Conservation (phyloP, 2,797 vertebrate genomes). For the Sebastes dallii region DNA sequence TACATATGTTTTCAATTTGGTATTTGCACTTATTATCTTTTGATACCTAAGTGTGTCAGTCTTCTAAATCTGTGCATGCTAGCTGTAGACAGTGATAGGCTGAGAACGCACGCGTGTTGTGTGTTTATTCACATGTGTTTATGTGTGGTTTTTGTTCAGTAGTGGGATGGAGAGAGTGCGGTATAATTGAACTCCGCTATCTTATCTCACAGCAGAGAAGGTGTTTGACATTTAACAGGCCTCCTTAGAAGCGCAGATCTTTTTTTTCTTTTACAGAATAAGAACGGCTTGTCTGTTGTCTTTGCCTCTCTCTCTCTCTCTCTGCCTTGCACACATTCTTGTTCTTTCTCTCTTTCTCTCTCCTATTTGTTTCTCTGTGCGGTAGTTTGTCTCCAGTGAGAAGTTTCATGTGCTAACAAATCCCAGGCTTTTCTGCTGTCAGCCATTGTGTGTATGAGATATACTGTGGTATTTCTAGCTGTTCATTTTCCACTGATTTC, state of each 20-base stretch:
- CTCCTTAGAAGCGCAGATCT: constrained; percentile 43
- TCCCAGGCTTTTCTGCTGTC: constrained; percentile 34
- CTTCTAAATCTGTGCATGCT: constrained; percentile 2
- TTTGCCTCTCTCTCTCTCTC: constrained; percentile 1
- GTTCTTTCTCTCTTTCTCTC: not conserved
- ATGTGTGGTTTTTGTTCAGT: constrained; percentile 4
- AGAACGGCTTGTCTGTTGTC: constrained; percentile 20
- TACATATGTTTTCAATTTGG: not conserved
- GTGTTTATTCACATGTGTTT: constrained; percentile 2
- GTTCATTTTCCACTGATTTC: not conserved
- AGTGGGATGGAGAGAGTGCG: constrained; percentile 10
- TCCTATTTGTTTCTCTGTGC: constrained; percentile 22
- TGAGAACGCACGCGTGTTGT: not conserved
- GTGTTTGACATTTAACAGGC: constrained; percentile 77
- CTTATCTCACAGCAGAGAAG: constrained; percentile 70
- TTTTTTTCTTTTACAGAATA: constrained; percentile 38
- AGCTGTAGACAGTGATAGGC: constrained; percentile 1
- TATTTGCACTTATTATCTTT: not conserved
- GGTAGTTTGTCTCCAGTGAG: constrained; percentile 37
- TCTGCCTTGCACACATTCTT: not conserved
- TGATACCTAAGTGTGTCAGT: not conserved
- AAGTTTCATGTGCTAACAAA: constrained; percentile 33
- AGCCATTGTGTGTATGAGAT: constrained; percentile 13
- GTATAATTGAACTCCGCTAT: constrained; percentile 59
- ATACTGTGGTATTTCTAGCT: not conserved